These are phyloP conservation scores for Argyrosomus regius DNA, from an alignment of 2,797 vertebrate genomes.

Conservation along the genomic window DNA sequence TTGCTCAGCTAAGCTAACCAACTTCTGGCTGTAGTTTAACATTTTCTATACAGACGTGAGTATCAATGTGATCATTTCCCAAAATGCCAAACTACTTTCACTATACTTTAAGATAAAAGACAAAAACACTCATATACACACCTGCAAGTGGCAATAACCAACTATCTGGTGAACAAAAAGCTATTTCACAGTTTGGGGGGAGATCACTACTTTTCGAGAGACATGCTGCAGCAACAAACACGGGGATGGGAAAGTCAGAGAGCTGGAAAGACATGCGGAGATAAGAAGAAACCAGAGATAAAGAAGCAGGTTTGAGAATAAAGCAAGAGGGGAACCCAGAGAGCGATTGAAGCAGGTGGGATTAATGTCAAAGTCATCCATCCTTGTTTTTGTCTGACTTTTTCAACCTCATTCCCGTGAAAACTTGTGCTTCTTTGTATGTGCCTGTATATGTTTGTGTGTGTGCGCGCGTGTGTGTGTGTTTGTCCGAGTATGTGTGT, in stretches of 20 bases:
- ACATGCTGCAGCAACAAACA: conserved; percentile 37
- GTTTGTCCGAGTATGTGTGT: conserved; percentile 33
- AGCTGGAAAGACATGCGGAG: conserved; percentile 54
- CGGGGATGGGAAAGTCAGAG: conserved; percentile 50
- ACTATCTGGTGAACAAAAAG: conserved; percentile 43
- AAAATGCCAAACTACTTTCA: neutral
- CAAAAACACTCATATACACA: neutral
- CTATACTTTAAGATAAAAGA: conserved; percentile 2
- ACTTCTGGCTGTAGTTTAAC: neutral
- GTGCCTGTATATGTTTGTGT: neutral
- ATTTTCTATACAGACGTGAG: too few species aligned
- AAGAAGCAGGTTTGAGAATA: conserved; percentile 39
- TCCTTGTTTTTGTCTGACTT: conserved; percentile 53
- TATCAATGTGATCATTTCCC: neutral
- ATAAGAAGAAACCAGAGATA: conserved; percentile 59
- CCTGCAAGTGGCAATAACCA: neutral
- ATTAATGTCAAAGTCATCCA: conserved; percentile 70
- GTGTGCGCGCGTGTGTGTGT: conserved; percentile 11
- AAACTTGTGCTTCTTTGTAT: conserved; percentile 25
- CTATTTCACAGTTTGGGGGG: conserved; percentile 36
- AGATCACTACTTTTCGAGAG: conserved; percentile 31
- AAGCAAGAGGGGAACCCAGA: conserved; percentile 31
- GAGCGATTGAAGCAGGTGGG: conserved; percentile 47
- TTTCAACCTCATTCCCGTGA: conserved; percentile 26
- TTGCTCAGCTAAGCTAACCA: neutral